Evolutionary conservation across 2,113 vertebrate species (phyloP), one percentile per base, ranked within the genome.

Genomic region (Argyrosomus japonicus): DNA sequence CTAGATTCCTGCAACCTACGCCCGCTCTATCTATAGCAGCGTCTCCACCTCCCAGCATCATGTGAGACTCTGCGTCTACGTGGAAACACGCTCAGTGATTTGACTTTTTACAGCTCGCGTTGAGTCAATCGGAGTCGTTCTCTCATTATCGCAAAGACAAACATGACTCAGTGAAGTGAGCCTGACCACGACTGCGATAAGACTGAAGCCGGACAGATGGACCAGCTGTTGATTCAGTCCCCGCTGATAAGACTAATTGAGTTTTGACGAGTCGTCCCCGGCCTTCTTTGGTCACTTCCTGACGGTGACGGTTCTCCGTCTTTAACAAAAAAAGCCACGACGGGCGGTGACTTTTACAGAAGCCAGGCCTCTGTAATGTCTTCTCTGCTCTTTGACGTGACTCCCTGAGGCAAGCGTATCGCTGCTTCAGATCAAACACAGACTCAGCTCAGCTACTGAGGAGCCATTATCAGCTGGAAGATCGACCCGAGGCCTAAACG

Each of bases 1-100:
- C 83, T 48, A 91, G 89, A 92, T 89, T 93, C 89, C 84, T 91
- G 68, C 78, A 78, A 67, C 83, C 86, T 91, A 79, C 13, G 56
- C 58, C 56, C 1, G 1, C 48, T 88, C 93, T 73, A 93, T 92
- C 90, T 92, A 90, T 91, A 93, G 93, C 58, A 0, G 32, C 1
- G 50, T 43, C 61, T 77, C 75, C 87, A 89, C 43, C 89, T 83
- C 48, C 76, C 84, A 77, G 75, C 82, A 17, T 6, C 64, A 58
- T 51, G 43, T 23, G n/a, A 73, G 57, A 65, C 70, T 50, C 70
- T 64, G 54, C 48, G 68, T 50, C 47, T 72, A 69, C 81, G 47
- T 58, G 14, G 15, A 62, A 47, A 65, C 73, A 14, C 36, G 23
- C 32, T 36, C 6, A 1, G 1, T 36, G 6, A 36, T 36, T 36